Conservation (phyloP, 2,797 vertebrate genomes). For the Spinus olivaceus region DNA sequence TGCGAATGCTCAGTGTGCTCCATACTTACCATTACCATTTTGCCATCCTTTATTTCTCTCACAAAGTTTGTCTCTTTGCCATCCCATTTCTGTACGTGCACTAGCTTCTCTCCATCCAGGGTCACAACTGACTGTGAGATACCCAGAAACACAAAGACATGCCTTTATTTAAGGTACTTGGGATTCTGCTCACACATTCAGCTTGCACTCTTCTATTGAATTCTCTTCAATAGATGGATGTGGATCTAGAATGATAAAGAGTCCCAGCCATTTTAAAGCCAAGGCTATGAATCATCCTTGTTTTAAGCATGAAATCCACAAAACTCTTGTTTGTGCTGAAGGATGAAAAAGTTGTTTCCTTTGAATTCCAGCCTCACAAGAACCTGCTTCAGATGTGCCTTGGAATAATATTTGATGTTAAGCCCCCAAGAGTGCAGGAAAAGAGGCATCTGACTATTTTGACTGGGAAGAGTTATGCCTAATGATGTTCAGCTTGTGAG, state of each 20-base stretch:
- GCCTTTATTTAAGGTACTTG: background rate
- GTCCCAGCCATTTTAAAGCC: background rate
- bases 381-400: background rate
- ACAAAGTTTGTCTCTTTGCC: slow-evolving; percentile 89
- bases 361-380: background rate
- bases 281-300: background rate
- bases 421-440: background rate
- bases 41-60: slow-evolving; percentile 89
- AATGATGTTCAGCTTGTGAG: background rate
- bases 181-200: slow-evolving; percentile 22
- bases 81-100: slow-evolving; percentile 94
- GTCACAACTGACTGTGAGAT: slow-evolving; percentile 83
- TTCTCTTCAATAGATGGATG: slow-evolving; percentile 14
- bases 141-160: slow-evolving; percentile 54
- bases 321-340: background rate
- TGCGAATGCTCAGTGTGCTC: background rate
- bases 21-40: slow-evolving; percentile 87
- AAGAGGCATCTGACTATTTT: background rate
- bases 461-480: background rate
- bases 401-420: background rate
- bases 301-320: background rate
- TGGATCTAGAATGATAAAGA: slow-evolving; percentile 38
- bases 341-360: background rate
- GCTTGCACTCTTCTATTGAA: background rate
- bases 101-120: slow-evolving; percentile 85